These are phyloP conservation scores for Phoxinus dragarum DNA, from an alignment of 2,797 vertebrate genomes.

Conservation along the genomic window DNA sequence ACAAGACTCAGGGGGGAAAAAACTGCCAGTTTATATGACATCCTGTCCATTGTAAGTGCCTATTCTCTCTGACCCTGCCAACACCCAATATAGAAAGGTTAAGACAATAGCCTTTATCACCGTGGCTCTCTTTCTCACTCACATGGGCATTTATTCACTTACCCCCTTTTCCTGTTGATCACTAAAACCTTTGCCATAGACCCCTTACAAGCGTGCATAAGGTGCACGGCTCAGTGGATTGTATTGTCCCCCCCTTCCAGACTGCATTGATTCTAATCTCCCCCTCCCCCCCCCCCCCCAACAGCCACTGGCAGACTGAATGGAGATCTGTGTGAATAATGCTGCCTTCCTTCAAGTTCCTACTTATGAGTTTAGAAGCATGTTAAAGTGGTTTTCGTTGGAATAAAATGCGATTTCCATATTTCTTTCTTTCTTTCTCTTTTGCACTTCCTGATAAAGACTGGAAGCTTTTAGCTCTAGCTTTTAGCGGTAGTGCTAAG, in stretches of 20 bases:
- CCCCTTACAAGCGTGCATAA: constrained; percentile 23
- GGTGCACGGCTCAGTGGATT: not conserved
- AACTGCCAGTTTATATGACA: constrained; percentile 67
- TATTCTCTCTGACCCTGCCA: constrained; percentile 63
- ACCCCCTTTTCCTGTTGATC: constrained; percentile 17
- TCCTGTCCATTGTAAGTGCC: constrained; percentile 72
- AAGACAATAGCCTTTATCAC: constrained; percentile 66
- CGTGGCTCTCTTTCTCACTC: constrained; percentile 51
- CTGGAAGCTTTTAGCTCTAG: constrained; percentile 5
- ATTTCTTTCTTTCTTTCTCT: constrained; percentile 4
- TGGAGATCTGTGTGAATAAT: constrained; percentile 13
- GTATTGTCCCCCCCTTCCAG: not conserved
- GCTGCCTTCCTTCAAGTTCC: not conserved
- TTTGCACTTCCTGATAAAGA: not conserved
- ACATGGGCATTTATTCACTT: constrained; percentile 39
- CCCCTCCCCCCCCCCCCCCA: not conserved
- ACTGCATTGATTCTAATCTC: constrained; percentile 32
- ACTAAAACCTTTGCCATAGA: constrained; percentile 23
- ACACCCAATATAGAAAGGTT: constrained; percentile 71
- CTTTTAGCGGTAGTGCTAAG: not conserved
- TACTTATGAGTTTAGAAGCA: not conserved
- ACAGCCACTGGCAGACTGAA: constrained; percentile 22
- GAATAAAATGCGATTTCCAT: not conserved
- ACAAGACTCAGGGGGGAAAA: constrained; percentile 25
- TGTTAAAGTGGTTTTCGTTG: not conserved